phyloP scores from a whole-genome alignment of 2,797 vertebrate genomes.

The Poeciliopsis turneri region DNA sequence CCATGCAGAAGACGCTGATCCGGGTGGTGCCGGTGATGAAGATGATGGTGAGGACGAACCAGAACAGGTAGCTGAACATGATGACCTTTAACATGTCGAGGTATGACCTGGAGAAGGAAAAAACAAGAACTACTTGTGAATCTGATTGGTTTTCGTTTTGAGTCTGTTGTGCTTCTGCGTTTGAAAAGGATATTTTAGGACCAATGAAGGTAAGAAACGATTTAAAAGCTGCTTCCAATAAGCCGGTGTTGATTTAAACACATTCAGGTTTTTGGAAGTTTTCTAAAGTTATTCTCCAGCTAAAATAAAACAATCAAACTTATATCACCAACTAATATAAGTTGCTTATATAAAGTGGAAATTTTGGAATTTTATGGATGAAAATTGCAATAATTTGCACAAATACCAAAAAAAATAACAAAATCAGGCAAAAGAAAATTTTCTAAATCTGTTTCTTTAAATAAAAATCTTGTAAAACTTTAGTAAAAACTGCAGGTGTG shows the following conservation, averaged over 20 bases:
- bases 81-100: slow-evolving; percentile 99
- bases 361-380: no score
- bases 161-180: neutral
- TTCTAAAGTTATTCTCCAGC: neutral
- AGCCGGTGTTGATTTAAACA: neutral
- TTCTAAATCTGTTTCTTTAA: no score
- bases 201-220: neutral
- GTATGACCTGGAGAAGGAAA: slow-evolving; percentile 85
- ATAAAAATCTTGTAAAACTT: no score
- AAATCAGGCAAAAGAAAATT: no score
- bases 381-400: no score
- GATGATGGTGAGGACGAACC: slow-evolving; percentile 99
- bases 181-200: neutral
- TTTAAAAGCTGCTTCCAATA: neutral
- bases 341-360: neutral
- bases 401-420: no score
- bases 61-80: slow-evolving; percentile 98
- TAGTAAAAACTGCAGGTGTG: no score
- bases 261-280: neutral
- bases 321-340: no score
- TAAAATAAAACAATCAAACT: neutral
- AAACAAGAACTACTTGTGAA: neutral
- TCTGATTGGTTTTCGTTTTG: neutral
- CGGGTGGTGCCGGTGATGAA: slow-evolving; percentile 98
- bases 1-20: slow-evolving; percentile 99